Base-by-base conservation (phyloP, 2,888 invertebrate genomes). In the Malachius bipustulatus region DNA sequence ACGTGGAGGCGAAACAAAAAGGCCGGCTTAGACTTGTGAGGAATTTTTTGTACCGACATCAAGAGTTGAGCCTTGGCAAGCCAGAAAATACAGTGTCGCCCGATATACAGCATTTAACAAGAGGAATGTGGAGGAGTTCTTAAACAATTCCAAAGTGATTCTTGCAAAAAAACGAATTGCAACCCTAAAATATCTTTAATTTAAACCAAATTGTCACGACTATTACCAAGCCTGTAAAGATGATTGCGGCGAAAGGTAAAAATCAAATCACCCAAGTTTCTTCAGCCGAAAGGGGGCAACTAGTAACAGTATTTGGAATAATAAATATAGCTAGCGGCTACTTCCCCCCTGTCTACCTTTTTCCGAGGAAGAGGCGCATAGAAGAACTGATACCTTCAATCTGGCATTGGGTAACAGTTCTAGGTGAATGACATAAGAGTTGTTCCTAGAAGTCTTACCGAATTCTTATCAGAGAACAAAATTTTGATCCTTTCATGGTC, bases 341-440 rank as follows among this genome's bases (percentile, higher is more conserved):
- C 24, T n/a, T 19, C 6, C 24, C 24, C n/a, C 24, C 24, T 19
- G 24, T 19, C 24, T 19, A 19, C n/a, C 6, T 19, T n/a, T 19
- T 19, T 19, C 24, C 24, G 24, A 19, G 24, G n/a, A 19, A 19
- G 24, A 19, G 6, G n/a, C 24, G 24, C 24, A 19, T 19, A 19
- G 24, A 19, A 19, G 24, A 19, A 19, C n/a, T 19, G 6, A 19
- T 19, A 8, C 24, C 6, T 19, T n/a, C 6, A 19, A n/a, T 19
- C 11, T 28, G 13, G 29, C 11, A 8, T 12, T 28, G 9, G 29
- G 29, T n/a, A 28, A 28, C 11, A 28, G 13, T 9, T 28, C 29
- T 9, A 11, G 29, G 29, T 28, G 29, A 11, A 28, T 28, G 29
- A 28, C 29, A 6, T 9, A 28, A 11, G 29, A 28, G 12, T n/a